Percentiles rank a stretch among this genome's conserved stretches.
Evolutionary conservation across 2,113 vertebrate genomes (phyloP).

Genomic region (Pollimyrus isidori): DNA sequence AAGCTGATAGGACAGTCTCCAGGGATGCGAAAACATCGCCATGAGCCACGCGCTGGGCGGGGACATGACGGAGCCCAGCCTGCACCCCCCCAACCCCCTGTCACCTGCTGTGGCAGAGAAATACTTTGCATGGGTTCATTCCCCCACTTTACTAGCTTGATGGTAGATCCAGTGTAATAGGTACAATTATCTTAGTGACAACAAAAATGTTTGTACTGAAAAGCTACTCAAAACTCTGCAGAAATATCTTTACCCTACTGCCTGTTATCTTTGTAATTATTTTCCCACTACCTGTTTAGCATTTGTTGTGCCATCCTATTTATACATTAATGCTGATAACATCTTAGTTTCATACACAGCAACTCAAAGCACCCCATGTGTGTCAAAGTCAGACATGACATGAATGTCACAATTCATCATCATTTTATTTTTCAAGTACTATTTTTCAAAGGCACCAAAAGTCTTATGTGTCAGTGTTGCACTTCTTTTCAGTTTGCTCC

Average conservation of each 20-base stretch:
- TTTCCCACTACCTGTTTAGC: not conserved
- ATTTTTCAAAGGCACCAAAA: not conserved
- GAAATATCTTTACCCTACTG: not conserved
- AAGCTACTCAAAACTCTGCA: not conserved
- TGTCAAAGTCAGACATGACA: not conserved
- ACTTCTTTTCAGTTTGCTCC: not conserved
- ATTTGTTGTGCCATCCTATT: not conserved
- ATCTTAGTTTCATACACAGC: not conserved
- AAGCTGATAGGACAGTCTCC: constrained; percentile 1
- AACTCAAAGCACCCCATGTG: not conserved
- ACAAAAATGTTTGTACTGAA: not conserved
- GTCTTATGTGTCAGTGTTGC: not conserved
- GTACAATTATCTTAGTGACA: not conserved
- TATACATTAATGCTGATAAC: not conserved
- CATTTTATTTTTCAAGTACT: not conserved
- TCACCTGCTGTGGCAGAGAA: not conserved
- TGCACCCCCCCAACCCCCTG: not conserved
- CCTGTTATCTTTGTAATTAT: not conserved
- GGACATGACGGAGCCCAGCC: not conserved
- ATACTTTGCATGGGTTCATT: not conserved
- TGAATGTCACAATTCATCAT: not conserved
- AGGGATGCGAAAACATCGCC: not conserved
- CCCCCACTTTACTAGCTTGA: not conserved
- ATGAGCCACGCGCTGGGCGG: not conserved
- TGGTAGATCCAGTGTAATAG: not conserved